Evolutionary conservation across 1,140 invertebrate species (phyloP), one percentile per base, ranked within the genome.

Genomic region (Ceratina calcarata): DNA sequence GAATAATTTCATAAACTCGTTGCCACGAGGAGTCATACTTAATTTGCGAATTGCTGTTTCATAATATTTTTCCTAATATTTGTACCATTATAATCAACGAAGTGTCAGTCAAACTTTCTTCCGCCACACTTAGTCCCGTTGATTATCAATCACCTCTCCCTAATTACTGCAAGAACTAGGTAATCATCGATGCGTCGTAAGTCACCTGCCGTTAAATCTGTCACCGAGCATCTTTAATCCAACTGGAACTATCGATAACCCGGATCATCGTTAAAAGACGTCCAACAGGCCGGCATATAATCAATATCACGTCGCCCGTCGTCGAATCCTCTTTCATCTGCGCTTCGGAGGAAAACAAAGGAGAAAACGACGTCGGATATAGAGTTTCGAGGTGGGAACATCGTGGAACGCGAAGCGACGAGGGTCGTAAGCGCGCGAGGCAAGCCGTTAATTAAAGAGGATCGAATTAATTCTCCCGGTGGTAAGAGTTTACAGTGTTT

Each of bases 401-500:
- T 68, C 18, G 18, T 24, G 1, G 4, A 10, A 65, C 51, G 2
- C 18, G 15, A 15, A 0, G 6, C 22, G 20, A 71, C 37, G 69
- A 77, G 18, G 58, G 32, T 1, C 37, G 24, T 58, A 37, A 72
- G 32, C 32, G 51, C 18, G 12, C 10, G 2, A 53, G 22, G 45
- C 37, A 18, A 45, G 57, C 15, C 51, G 24, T 77, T 80, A 80
- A 80, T 80, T 77, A 77, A 80, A 76, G 79, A 18, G 73, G 55
- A 80, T 80, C 73, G 79, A 77, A 80, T 80, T 80, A 80, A 76
- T 75, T 45, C 78, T 32, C 3, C 20, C 12, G 65, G 37, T 15
- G 73, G 65, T 64, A 55, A 70, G 58, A 69, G 65, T 51, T 66
- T 69, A 60, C 45, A 20, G 18, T 37, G 18, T 27, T 76, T 13